Evolutionary conservation across 2,888 invertebrate species (phyloP).

Genomic region (Oxytorus armatus): DNA sequence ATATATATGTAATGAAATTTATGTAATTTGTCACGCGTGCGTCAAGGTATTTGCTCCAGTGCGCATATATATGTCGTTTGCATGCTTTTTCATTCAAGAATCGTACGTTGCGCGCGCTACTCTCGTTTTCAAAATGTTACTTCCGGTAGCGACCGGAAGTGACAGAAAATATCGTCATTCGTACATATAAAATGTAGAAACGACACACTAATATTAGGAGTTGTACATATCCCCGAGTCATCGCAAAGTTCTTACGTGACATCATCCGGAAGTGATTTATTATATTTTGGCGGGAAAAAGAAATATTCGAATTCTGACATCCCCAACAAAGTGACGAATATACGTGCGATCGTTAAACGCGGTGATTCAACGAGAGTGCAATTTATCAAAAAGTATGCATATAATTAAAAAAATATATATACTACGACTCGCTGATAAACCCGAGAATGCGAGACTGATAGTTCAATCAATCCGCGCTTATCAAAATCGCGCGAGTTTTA

Average conservation of each 20-base stretch:
- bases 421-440: no score
- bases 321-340: not conserved
- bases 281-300: no score
- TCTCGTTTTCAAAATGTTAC: constrained; percentile 22
- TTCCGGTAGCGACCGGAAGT: constrained; percentile 51
- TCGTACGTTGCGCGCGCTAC: constrained; percentile 60
- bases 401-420: not conserved
- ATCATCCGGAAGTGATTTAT: no score
- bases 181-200: not conserved
- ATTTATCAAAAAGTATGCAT: no score
- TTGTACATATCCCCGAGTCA: no score
- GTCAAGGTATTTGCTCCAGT: constrained; percentile 19
- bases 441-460: constrained; percentile 8
- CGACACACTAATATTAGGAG: no score
- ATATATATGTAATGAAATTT: constrained; percentile 31
- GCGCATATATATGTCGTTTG: constrained; percentile 16
- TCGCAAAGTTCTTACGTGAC: no score
- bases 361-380: no score
- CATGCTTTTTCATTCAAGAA: constrained; percentile 64
- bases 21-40: constrained; percentile 56
- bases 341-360: no score
- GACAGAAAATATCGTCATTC: not conserved
- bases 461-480: constrained; percentile 3
- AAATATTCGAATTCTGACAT: not conserved
- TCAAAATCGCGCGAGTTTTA: no score